Conservation (phyloP, 2,888 invertebrate species). For the Neoitamus cyanurus region DNA sequence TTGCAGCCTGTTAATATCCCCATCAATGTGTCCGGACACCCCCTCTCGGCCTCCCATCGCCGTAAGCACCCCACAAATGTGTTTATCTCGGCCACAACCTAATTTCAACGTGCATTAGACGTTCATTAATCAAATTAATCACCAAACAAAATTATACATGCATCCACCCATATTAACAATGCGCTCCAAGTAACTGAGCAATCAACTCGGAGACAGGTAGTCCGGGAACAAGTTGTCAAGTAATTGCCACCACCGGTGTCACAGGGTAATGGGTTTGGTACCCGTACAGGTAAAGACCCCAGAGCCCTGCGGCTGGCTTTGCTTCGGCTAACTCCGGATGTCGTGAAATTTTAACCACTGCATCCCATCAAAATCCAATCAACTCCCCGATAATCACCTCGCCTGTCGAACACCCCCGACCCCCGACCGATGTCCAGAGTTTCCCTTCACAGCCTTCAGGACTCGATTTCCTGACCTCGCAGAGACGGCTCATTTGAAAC, state of each 20-base stretch:
- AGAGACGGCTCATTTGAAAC: background rate
- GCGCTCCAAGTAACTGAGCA: background rate
- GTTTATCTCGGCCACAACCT: background rate
- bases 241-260: background rate
- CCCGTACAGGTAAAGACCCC: background rate
- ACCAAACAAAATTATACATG: background rate
- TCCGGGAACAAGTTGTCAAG: background rate
- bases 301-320: background rate
- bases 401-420: background rate
- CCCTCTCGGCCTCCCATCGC: background rate
- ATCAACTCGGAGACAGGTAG: background rate
- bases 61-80: slow-evolving; percentile 1
- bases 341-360: slow-evolving; percentile 30
- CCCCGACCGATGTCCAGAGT: background rate
- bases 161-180: slow-evolving; percentile 5
- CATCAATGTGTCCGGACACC: background rate
- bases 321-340: background rate
- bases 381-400: background rate
- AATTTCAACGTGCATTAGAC: background rate
- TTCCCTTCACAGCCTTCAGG: background rate
- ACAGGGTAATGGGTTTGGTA: background rate
- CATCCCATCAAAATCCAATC: slow-evolving; percentile 31
- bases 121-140: slow-evolving; percentile 27
- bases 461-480: background rate
- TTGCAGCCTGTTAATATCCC: background rate